These are phyloP conservation scores for Todus mexicanus DNA, from an alignment of 2,797 vertebrate genomes.

Conservation along the genomic window DNA sequence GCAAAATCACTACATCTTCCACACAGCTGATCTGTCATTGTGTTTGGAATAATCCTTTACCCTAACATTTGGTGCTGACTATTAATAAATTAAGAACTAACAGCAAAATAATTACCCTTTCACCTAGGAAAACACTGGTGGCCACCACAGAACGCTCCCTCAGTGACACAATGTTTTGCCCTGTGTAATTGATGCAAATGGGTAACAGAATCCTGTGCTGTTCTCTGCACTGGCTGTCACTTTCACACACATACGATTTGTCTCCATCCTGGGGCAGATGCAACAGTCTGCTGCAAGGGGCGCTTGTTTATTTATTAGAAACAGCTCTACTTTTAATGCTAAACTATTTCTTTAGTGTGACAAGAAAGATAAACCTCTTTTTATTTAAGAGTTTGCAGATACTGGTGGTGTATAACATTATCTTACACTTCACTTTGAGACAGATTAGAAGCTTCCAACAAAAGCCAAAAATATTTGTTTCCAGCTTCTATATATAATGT, in stretches of 20 bases:
- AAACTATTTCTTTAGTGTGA: background rate
- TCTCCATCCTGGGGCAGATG: background rate
- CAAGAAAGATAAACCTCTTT: background rate
- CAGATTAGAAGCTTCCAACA: background rate
- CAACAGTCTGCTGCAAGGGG: background rate
- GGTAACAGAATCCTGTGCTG: constrained; percentile 45
- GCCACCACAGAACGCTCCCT: constrained; percentile 48
- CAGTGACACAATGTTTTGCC: constrained; percentile 54
- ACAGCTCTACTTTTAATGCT: background rate
- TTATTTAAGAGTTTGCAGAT: background rate
- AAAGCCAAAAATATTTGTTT: background rate
- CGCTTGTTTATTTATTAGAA: background rate
- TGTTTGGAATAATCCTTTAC: constrained; percentile 70
- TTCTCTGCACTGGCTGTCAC: constrained; percentile 60
- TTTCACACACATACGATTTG: constrained; percentile 46
- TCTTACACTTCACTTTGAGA: background rate
- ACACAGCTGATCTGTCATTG: constrained; percentile 61
- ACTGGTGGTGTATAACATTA: background rate
- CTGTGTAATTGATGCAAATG: constrained; percentile 66
- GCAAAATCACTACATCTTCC: constrained; percentile 44
- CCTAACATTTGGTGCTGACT: constrained; percentile 66
- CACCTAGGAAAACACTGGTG: constrained; percentile 73
- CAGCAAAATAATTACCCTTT: constrained; percentile 74
- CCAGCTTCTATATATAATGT: background rate
- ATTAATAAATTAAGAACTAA: constrained; percentile 77